Percentiles rank a stretch among this genome's conserved stretches.
These are phyloP conservation scores for Trichogramma pretiosum DNA, from an alignment of 1,140 invertebrate species.

Conservation along the genomic window DNA sequence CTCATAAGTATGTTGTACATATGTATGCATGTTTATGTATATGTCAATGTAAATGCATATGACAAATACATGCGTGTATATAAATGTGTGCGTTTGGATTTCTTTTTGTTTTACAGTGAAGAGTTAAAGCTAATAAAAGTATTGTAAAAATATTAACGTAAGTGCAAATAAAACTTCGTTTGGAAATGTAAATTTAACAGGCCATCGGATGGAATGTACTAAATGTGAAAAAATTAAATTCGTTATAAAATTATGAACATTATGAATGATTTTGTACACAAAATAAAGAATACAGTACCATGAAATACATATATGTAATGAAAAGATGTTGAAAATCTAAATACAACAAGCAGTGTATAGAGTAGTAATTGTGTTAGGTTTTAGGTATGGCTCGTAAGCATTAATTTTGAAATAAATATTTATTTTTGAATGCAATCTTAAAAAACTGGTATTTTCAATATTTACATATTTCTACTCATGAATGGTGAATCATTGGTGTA, in stretches of 20 bases:
- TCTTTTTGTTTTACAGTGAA: slow-evolving; percentile 18
- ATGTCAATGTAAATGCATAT: too few species aligned
- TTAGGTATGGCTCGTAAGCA: slow-evolving; percentile 40
- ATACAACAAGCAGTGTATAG: slow-evolving; percentile 33
- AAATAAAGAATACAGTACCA: too few species aligned
- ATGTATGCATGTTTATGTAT: too few species aligned
- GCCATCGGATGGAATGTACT: slow-evolving; percentile 20
- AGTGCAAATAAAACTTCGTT: slow-evolving; percentile 25
- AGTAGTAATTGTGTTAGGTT: slow-evolving; percentile 32
- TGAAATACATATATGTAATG: too few species aligned
- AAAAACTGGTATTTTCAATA: slow-evolving; percentile 20
- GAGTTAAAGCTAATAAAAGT: slow-evolving; percentile 10
- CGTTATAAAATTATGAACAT: slow-evolving; percentile 28
- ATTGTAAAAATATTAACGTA: slow-evolving; percentile 31
- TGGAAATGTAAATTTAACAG: slow-evolving; percentile 25
- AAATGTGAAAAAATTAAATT: slow-evolving; percentile 20
- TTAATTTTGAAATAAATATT: slow-evolving; percentile 46
- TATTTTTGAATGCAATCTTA: slow-evolving; percentile 42
- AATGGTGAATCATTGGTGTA: too few species aligned
- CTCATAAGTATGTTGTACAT: too few species aligned
- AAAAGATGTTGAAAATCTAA: too few species aligned
- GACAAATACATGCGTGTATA: too few species aligned
- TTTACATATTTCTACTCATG: neutral
- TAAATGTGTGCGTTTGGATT: slow-evolving; percentile 22
- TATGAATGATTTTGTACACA: too few species aligned